Evolutionary conservation across 92 coral and sea anemone species (phyloP).

Genomic region (Siderastrea radians): DNA sequence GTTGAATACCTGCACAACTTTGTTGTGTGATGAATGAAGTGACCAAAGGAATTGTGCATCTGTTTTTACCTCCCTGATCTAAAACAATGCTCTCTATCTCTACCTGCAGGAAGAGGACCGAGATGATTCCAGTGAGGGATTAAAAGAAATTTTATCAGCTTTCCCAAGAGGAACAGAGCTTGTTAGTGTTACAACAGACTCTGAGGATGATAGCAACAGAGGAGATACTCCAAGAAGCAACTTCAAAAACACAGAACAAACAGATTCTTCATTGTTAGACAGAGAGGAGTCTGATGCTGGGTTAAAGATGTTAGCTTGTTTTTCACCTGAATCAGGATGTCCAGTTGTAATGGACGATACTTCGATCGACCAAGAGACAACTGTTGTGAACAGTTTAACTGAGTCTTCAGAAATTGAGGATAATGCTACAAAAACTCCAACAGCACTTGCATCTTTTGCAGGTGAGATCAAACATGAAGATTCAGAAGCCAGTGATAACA

Average conservation of each 20-base stretch:
- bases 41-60: too few species aligned
- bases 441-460: not conserved
- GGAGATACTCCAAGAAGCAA: slow-evolving; percentile 23
- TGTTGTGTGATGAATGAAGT: too few species aligned
- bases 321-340: slow-evolving; percentile 38
- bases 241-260: not conserved
- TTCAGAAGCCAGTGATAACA: not conserved
- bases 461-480: not conserved
- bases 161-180: slow-evolving; percentile 30
- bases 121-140: not conserved
- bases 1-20: too few species aligned
- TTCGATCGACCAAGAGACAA: not conserved
- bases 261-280: slow-evolving; percentile 1
- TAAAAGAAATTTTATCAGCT: slow-evolving; percentile 42
- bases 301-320: slow-evolving; percentile 20
- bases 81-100: not conserved
- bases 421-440: not conserved
- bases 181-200: slow-evolving; percentile 51
- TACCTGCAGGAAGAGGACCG: not conserved
- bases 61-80: too few species aligned
- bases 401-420: not conserved
- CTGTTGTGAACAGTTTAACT: not conserved
- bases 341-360: slow-evolving; percentile 38
- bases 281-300: slow-evolving; percentile 23
- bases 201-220: slow-evolving; percentile 44